Conservation (phyloP, 2,113 vertebrate genomes). For the Apaloderma vittatum region DNA sequence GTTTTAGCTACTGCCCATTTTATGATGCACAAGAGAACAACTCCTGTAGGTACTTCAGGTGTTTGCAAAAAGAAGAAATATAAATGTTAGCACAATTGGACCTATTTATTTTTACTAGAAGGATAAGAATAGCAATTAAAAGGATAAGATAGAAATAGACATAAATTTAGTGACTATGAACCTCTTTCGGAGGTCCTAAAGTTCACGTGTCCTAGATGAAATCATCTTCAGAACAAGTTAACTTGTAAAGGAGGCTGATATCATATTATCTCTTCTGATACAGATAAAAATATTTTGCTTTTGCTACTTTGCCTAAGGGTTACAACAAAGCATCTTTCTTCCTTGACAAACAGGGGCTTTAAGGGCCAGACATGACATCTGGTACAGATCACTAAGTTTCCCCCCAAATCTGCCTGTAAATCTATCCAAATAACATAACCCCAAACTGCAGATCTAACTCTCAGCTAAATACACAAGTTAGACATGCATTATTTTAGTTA, state of each 20-base stretch:
- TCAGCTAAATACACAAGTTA: neutral
- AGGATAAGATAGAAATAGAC: neutral
- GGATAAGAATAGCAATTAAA: neutral
- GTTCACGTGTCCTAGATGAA: neutral
- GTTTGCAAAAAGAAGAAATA: neutral
- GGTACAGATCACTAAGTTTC: slow-evolving; percentile 21
- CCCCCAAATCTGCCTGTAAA: slow-evolving; percentile 21
- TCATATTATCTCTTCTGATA: neutral
- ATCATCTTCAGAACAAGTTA: neutral
- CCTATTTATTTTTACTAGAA: neutral
- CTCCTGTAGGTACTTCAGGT: neutral
- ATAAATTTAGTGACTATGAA: neutral
- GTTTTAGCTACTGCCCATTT: neutral
- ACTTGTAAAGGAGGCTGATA: neutral
- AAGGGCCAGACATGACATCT: slow-evolving; percentile 43
- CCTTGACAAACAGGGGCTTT: neutral
- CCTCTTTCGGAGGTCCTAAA: neutral
- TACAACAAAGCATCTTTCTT: slow-evolving; percentile 18
- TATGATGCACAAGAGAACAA: neutral
- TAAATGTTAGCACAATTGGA: neutral
- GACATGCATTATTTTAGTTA: neutral
- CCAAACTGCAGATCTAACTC: neutral
- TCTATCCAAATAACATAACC: neutral
- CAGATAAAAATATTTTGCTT: slow-evolving; percentile 44
- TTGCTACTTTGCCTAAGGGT: neutral